Base-by-base conservation (phyloP, 2,888 invertebrate species). In the Subacronicta megacephala region DNA sequence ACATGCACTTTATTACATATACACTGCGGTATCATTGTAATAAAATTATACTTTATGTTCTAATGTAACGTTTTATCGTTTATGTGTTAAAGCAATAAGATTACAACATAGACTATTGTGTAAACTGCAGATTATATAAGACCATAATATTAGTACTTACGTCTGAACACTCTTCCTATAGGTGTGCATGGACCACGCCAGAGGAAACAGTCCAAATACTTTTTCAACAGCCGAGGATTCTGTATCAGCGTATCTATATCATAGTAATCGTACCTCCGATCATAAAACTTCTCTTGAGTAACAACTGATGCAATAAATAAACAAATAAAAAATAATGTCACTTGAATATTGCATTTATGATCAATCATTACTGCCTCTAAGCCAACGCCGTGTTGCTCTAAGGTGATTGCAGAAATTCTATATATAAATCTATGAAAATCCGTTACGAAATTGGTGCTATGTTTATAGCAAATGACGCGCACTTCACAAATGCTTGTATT, bases 231-330 rank as follows among this genome's bases (percentile, higher is more conserved):
- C 56, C 96, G 94, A 16, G 95, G 95, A 83, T 96, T 97, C 38
- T 86, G 88, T 31, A 97, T 87, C 66, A 97, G 95, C 72, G 95
- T 93, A 67, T 97, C 96, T 46, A 96, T 81, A 80, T 97, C 95
- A 58, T 97, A 94, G 80, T 96, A 95, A 81, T 97, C 97, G 78
- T 95, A 97, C 63, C 78, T 81, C 2, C 73, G 76, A 50, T 90
- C 88, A 49, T 90, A 90, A 68, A 79, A 85, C 26, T 62, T 75
- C 10, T 84, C 75, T 58, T 87, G 81, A 10, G 77, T 70, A 13
- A 72, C 38, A 43, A 75, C 62, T 15, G 58, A 64, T 23, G 37
- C 26, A 15, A 65, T 18, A 46, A 66, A 53, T 23, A 62, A n/a
- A 56, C 12, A 65, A 17, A 50, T 29, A 26, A 63, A 29, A 17